Base-by-base conservation (phyloP, 2,888 invertebrate genomes). In the Cerceris rybyensis region DNA sequence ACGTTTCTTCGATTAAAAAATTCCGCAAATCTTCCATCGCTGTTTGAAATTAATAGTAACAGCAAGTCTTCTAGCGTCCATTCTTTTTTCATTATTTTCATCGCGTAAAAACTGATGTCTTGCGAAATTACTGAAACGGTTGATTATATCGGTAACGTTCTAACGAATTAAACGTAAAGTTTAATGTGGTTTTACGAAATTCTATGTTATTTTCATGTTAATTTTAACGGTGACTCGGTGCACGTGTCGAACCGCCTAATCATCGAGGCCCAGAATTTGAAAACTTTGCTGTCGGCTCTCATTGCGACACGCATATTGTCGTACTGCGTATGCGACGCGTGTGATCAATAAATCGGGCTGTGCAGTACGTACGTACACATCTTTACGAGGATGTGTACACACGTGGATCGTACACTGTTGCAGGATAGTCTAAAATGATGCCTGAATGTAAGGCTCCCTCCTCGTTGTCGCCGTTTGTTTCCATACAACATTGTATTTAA, bases 341-440 rank as follows among this genome's bases (percentile, higher is more conserved):
- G 89, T 90, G 91, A 92, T 92, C 91, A 91, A 92, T 91, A 92
- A 92, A 91, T 91, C 90, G 89, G 85, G 84, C 84, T 87, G 89
- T 87, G 89, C 87, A 89, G 79, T 81, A 77, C 86, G 80, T 78
- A 83, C 82, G 75, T 80, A 84, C 82, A 69, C 71, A 49, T n/a
- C 16, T 8, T 8, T 52, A 41, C 13, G 39, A 11, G 14, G 28
- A 28, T n/a, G 41, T 57, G 59, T 54, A 76, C 66, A 49, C 13
- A 46, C 59, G 55, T 74, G 69, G 67, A 50, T 16, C 69, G 49
- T 58, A 75, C 80, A 70, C 72, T 41, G 58, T 54, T 41, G 42
- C 70, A 39, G 28, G 14, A 61, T 41, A 49, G 63, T 65, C 84
- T 75, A 83, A 82, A 83, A 75, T 69, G 70, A 64, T 64, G 72